Evolutionary conservation across 2,113 vertebrate species (phyloP), one percentile per base, ranked within the genome.

Genomic region (Nothobranchius furzeri): DNA sequence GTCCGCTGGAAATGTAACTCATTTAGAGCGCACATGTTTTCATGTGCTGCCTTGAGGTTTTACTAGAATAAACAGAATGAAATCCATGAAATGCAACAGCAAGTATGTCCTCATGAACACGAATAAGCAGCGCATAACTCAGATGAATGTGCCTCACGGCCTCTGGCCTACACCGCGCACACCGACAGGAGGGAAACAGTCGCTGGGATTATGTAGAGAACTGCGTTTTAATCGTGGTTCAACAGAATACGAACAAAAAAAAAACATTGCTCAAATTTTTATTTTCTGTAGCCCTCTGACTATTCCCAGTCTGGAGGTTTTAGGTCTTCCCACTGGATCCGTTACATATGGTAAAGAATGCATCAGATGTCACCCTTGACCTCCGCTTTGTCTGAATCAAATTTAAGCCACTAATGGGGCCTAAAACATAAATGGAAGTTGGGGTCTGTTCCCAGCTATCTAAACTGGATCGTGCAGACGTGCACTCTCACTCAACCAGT

Each of bases 1-100:
- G 35, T 36, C 9, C 12, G 6, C 3, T 46, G 24, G 15, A 42
- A 59, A 45, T 50, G n/a, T 15, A 46, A 60, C 15, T 12, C 9
- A 61, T 60, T 69, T 40, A 35, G 24, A 53, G 53, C 17, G 35
- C 6, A 12, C 35, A 47, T 15, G 63, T 48, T 47, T 61, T 25
- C 9, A 12, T 12, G 52, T 55, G 50, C 55, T 30, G 67, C 52
- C 66, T 35, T 20, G 52, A 71, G 70, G 70, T 61, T 70, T 64
- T 14, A 13, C 7, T 4, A 20, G 48, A 13, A 45, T 30, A 69
- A 64, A 66, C 12, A n/a, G 14, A 49, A 36, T 46, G 83, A 75
- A 83, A 8, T 8, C 37, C 7, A 40, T 40, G 37, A 40, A 40
- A 40, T 40, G 37, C 9, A 40, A 40, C 9, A 40, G 6, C 76